A percentile compares a stretch with the other conserved stretches of the same genome.
phyloP scores from a whole-genome alignment of 2,113 vertebrate species.

The Serinus canaria region DNA sequence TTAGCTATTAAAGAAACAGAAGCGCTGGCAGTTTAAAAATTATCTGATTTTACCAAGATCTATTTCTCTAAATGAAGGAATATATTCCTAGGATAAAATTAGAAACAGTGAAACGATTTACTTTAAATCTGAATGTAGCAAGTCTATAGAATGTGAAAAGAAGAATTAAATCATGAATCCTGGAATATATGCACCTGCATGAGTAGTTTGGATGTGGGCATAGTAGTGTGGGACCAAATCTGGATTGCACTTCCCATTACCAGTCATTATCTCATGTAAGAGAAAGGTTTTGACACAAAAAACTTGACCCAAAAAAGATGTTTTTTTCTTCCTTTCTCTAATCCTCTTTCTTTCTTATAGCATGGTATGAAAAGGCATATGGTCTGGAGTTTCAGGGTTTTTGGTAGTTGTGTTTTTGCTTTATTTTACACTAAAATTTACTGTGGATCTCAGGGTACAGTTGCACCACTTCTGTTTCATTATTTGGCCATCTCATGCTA shows the following conservation, averaged over 20 bases:
- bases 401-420: not conserved
- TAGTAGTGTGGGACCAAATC: not conserved
- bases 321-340: not conserved
- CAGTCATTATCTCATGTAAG: not conserved
- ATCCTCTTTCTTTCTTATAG: not conserved
- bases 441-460: not conserved
- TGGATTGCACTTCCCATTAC: not conserved
- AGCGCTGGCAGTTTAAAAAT: not conserved
- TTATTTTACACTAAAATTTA: not conserved
- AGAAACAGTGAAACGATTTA: not conserved
- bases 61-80: not conserved
- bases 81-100: not conserved
- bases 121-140: not conserved
- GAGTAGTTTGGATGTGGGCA: not conserved
- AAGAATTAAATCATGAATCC: not conserved
- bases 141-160: not conserved
- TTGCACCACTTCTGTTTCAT: not conserved
- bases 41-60: not conserved
- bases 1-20: constrained; percentile 8
- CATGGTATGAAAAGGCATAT: not conserved
- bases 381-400: accelerated
- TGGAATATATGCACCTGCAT: not conserved
- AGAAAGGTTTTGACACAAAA: not conserved
- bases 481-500: not conserved
- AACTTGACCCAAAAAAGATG: accelerated